Base-by-base conservation (phyloP, 2,113 vertebrate genomes). In the Ammodytes marinus region DNA sequence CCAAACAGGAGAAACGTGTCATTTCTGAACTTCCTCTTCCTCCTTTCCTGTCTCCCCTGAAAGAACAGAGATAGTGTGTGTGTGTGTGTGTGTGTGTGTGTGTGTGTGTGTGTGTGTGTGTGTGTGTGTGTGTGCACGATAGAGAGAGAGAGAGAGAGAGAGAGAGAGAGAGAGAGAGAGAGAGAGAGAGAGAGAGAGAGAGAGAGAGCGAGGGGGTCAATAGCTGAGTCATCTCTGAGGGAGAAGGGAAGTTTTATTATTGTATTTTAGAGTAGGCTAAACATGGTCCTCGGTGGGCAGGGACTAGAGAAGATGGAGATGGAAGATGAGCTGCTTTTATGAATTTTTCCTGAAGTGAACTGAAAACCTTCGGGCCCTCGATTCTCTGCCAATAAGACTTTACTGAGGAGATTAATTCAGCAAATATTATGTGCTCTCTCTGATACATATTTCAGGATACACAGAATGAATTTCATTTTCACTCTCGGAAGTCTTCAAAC, bases 211-310 rank as follows among this genome's bases (percentile, higher is more conserved):
- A 27, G 27, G 55, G 40, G 35, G 27, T 50, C 73, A 58, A 58
- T 17, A 9, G 63, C 15, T 58, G 53, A 67, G 43, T 76, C 63
- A 76, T 66, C 52, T 5, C 9, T 40, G 50, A 66, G 60, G 65
- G 17, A 8, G 9, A n/a, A n/a, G 52, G 42, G 35, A 13, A 19
- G 40, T 39, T 55, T n/a, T 40, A 5, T 15, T 4, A 43, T 15
- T 9, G 42, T 45, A 40, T 27, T 27, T 27, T 27, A 27, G 27
- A 65, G 59, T 65, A 37, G 50, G 19, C 8, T 1, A 47, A 37
- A 17, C 52, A 1, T 27, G 45, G 57, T 50, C 70, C 70, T 73
- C 35, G 0, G 61, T 47, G 35, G 63, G 43, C 43, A 9, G 14
- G 6, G 14, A 8, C 7, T 27, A 12, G 39, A 52, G 58, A n/a